Conservation (phyloP, 64 coral and sea anemone species). For the Acropora tenuis region DNA sequence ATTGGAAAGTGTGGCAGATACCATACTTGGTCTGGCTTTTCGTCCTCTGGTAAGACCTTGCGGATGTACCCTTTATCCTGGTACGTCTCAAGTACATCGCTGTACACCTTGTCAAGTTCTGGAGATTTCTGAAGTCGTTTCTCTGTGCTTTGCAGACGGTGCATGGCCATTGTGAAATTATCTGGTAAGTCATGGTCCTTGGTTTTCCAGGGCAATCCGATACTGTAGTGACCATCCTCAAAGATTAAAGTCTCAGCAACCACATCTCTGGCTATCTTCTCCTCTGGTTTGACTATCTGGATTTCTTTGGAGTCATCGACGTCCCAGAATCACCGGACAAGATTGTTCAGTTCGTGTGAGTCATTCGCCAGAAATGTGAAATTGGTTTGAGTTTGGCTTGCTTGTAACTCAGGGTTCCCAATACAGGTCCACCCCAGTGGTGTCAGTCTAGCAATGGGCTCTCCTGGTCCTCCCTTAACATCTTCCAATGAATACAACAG, state of each 20-base stretch:
- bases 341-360: slow-evolving; percentile 29
- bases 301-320: slow-evolving; percentile 54
- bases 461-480: neutral
- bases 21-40: slow-evolving; percentile 46
- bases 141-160: slow-evolving; percentile 45
- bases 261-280: slow-evolving; percentile 33
- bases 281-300: slow-evolving; percentile 51
- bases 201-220: slow-evolving; percentile 51
- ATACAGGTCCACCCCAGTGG: slow-evolving; percentile 82
- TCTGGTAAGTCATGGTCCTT: slow-evolving; percentile 41
- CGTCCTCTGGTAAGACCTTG: slow-evolving; percentile 47
- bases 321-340: slow-evolving; percentile 67
- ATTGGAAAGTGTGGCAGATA: slow-evolving; percentile 78
- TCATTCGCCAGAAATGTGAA: slow-evolving; percentile 47
- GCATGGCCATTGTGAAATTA: slow-evolving; percentile 64
- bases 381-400: slow-evolving; percentile 13
- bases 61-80: slow-evolving; percentile 57
- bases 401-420: slow-evolving; percentile 13
- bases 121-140: slow-evolving; percentile 27
- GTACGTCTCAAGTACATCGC: slow-evolving; percentile 46
- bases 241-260: neutral
- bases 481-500: slow-evolving; percentile 47
- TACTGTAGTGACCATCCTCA: slow-evolving; percentile 40
- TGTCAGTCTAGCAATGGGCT: slow-evolving; percentile 73
- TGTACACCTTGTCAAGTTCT: slow-evolving; percentile 47